These are phyloP conservation scores for Dryas iulia DNA, from an alignment of 1,140 invertebrate genomes.

Conservation along the genomic window DNA sequence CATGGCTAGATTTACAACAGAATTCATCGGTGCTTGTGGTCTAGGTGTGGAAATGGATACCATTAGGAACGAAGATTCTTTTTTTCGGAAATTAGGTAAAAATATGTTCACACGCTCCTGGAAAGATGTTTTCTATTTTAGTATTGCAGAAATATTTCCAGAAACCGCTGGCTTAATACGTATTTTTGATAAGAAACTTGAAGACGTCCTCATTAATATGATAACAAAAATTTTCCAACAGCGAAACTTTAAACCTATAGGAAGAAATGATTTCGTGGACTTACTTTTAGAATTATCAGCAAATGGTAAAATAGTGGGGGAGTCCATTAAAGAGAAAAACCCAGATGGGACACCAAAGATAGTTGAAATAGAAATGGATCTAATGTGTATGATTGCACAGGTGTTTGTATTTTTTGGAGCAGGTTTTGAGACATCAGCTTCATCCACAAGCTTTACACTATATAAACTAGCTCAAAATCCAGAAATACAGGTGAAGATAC, in stretches of 20 bases:
- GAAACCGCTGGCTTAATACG: background rate
- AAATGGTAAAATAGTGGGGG: constrained; percentile 30
- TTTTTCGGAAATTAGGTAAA: constrained; percentile 24
- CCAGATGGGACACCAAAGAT: constrained; percentile 29
- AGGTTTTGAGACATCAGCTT: constrained; percentile 28
- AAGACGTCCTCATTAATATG: constrained; percentile 19
- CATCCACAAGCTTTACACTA: constrained; percentile 21
- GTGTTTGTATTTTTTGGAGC: constrained; percentile 24
- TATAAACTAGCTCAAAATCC: constrained; percentile 22
- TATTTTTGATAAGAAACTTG: constrained; percentile 14
- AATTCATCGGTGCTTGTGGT: constrained; percentile 31
- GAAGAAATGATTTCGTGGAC: constrained; percentile 36
- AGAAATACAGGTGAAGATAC: constrained; percentile 20
- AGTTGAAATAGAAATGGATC: constrained; percentile 27
- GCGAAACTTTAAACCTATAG: constrained; percentile 30
- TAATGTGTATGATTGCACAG: constrained; percentile 18
- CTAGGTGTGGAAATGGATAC: constrained; percentile 31
- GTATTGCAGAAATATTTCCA: constrained; percentile 27
- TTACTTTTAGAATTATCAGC: constrained; percentile 26
- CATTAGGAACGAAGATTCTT: constrained; percentile 21
- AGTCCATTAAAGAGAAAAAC: constrained; percentile 28
- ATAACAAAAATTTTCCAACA: constrained; percentile 28
- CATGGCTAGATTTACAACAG: constrained; percentile 28
- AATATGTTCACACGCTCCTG: constrained; percentile 10
- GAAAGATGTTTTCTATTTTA: constrained; percentile 8